phyloP scores from a whole-genome alignment of 2,797 vertebrate genomes.

The Agapornis canus region DNA sequence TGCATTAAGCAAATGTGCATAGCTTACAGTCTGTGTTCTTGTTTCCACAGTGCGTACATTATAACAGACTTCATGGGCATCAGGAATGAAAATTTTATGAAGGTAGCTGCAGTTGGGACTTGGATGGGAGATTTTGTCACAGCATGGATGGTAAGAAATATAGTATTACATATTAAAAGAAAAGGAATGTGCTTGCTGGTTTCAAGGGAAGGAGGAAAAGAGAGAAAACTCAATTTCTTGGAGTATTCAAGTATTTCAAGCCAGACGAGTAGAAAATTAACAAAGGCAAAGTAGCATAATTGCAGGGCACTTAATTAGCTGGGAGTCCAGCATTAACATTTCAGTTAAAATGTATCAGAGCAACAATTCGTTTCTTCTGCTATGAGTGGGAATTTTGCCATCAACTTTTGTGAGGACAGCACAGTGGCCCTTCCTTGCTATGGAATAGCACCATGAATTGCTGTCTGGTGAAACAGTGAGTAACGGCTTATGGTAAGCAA shows the following conservation, averaged over 20 bases:
- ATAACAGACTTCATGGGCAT: conserved; percentile 98
- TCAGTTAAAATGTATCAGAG: not conserved
- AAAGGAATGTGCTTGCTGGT: not conserved
- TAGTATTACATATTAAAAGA: conserved; percentile 1
- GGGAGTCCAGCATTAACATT: not conserved
- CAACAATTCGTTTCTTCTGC: not conserved
- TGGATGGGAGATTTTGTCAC: conserved; percentile 99
- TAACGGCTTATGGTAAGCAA: not conserved
- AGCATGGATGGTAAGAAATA: conserved; percentile 94
- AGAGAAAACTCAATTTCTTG: not conserved
- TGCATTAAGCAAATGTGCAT: not conserved
- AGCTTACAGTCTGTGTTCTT: conserved; percentile 65
- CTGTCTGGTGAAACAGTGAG: not conserved
- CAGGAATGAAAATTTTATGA: conserved; percentile 98
- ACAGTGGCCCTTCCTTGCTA: not conserved
- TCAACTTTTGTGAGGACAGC: not conserved
- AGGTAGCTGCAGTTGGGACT: conserved; percentile 95
- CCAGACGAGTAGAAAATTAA: not conserved
- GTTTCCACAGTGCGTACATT: conserved; percentile 87
- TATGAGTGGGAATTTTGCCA: not conserved
- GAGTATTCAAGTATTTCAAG: not conserved
- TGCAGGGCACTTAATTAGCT: not conserved
- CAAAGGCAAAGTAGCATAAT: not conserved
- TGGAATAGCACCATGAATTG: not conserved
- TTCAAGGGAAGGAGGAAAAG: not conserved